Base-by-base conservation (phyloP, 2,113 vertebrate genomes). In the Tapirus terrestris region DNA sequence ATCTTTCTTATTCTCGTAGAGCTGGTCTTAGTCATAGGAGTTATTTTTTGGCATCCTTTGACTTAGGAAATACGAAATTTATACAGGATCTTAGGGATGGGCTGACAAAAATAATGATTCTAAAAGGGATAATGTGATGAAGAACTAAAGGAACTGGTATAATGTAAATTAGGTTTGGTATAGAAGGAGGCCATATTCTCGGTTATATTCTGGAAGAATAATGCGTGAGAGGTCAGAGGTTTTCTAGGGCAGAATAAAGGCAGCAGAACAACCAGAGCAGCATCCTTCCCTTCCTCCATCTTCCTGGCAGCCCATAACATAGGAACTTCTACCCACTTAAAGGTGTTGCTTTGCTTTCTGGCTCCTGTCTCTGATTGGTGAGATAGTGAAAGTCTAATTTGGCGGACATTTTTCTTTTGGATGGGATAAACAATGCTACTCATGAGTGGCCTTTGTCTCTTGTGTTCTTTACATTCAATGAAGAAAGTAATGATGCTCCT, bases 21-120 rank as follows among this genome's bases (percentile, higher is more conserved):
- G 16, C 81, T 80, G 43, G 92, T 94, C 18, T 84, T 92, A 89
- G 67, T 9, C 14, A 68, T 33, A 73, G 6, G 36, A 83, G 18
- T 43, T 86, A 53, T 73, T 83, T 63, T 29, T 10, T 56, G 14
- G 25, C 39, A 91, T 43, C 29, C 13, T 72, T 68, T 94, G 92
- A 85, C 45, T 90, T 29, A 43, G 61, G 45, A 95, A 91, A 89
- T 75, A 75, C 14, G 29, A 33, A 91, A 56, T 75, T 70, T 97
- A 83, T 18, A 53, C 6, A 93, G 39, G 2, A 82, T 73, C 51
- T 91, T 91, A 91, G 72, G 56, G 70, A 79, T 48, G 27, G 20
- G 27, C 13, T 67, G 43, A 90, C 13, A 94, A 73, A 89, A 86
- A 88, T 81, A 36, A 31, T 85, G 25, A 29, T 12, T 88, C 21